Base-by-base conservation (phyloP, 2,888 invertebrate genomes). In the Drosophila longiperda region DNA sequence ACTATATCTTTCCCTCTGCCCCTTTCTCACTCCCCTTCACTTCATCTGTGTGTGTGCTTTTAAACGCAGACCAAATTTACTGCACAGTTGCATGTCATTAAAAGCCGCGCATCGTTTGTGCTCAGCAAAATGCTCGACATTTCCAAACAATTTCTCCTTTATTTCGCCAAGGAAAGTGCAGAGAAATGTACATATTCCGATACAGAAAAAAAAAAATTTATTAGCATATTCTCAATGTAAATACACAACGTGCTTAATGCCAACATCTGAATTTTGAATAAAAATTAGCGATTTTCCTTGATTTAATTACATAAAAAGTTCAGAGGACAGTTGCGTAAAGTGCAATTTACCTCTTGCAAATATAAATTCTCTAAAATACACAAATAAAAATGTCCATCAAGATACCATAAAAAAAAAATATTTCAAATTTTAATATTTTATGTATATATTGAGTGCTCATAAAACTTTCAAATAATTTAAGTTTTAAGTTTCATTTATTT, bases 71-170 rank as follows among this genome's bases (percentile, higher is more conserved):
- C 65, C 75, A 80, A 81, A 81, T 80, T 73, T 73, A 83, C 79
- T 73, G 77, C 67, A 79, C 61, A 73, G 68, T 75, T 79, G 71
- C 76, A 72, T 77, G 69, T 72, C 79, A 83, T 81, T 81, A 77
- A 79, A 65, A 59, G 57, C 68, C 52, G 49, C 63, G 64, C 45
- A 20, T 60, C 60, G 66, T 38, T 17, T 49, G 54, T 17, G 32
- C 17, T 23, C 20, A 33, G 54, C 42, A 20, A 33, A 49, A 23
- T 69, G 8, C 42, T 3, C n/a, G 11, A 20, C 9, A 32, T 33
- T 34, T 3, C 15, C 29, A 54, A 48, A 8, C 64, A 12, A 53
- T 53, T 64, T 77, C 77, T 15, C 33, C 15, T 5, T 0, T 15
- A 49, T 71, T 71, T 76, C 77, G 61, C 57, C 49, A 62, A 55